Conservation (phyloP, 1,140 invertebrate species). For the Campoletis sonorensis region DNA sequence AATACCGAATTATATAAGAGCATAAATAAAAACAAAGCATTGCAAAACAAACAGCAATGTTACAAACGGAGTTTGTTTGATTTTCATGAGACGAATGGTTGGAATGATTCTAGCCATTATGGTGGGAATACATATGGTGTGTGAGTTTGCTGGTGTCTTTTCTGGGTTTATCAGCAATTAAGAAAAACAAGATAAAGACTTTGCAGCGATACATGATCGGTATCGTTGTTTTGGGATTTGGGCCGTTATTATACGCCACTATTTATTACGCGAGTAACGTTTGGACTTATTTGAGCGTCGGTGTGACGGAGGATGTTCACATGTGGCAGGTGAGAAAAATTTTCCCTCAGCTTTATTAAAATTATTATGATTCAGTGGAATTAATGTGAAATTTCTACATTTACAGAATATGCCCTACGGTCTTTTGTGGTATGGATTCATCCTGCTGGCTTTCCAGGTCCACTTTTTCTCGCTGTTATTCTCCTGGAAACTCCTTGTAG, state of each 20-base stretch:
- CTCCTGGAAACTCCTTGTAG: conserved; percentile 88
- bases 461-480: conserved; percentile 95
- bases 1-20: background rate
- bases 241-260: conserved; percentile 89
- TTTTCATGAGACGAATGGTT: conserved; percentile 45
- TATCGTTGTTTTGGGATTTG: conserved; percentile 86
- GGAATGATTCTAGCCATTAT: conserved; percentile 80
- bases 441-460: conserved; percentile 91
- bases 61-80: background rate
- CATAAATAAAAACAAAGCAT: conserved; percentile 39
- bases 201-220: conserved; percentile 91
- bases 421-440: conserved; percentile 95
- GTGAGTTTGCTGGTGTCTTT: conserved; percentile 90
- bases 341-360: conserved; percentile 55
- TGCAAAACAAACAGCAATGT: background rate
- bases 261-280: conserved; percentile 90
- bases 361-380: no score
- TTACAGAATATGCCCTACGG: conserved; percentile 92
- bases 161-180: conserved; percentile 90
- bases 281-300: conserved; percentile 85
- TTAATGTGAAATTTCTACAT: no score
- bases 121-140: conserved; percentile 98
- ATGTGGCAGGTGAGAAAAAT: conserved; percentile 84
- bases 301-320: conserved; percentile 82
- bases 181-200: conserved; percentile 87